Evolutionary conservation across 1,140 invertebrate genomes (phyloP), one percentile per base, ranked within the genome.

Genomic region (Drosophila simulans): DNA sequence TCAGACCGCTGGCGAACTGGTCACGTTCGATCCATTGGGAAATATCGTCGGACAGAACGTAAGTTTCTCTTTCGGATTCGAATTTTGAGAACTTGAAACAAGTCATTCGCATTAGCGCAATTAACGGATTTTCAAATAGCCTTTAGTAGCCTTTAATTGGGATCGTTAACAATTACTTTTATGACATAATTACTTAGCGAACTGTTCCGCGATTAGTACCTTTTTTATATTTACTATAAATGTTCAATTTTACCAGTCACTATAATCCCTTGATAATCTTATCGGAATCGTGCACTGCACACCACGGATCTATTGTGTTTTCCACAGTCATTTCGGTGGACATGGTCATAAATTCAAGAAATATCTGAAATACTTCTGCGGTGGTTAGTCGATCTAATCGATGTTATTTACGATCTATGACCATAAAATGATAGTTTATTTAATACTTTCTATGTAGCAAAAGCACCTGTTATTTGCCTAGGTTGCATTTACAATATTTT

Each of bases 11-110:
- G 48, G 57, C 72, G 64, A 39, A 34, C 1, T 68, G 64, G 53
- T 90, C 72, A 89, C 66, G 75, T 58, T 83, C 72, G 63, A 37
- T 40, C n/a, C 20, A 13, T 45, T 72, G 37, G 35, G 46, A 51
- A 35, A 42, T 17, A 51, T 15, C n/a, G 27, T 11, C 48, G 48
- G 48, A 34, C 37, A 25, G 17, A 74, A 22, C 13, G 71, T 76
- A 76, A 76, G 72, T 76, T 58, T 42, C 46, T 43, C 49, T 39
- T 49, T 39, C 15, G 43, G 7, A 34, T 27, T 48, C 39, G 43
- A 34, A 43, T 43, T 31, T 46, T 43, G n/a, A 34, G 42, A 51
- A 25, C 64, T 68, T 43, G 27, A 34, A 51, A 1, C 11, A 20
- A 68, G 64, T 49, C 70, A 49, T 37, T 74, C 20, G 49, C 49